Conservation (phyloP, 2,113 vertebrate genomes). For the Dunckerocampus dactyliophorus region DNA sequence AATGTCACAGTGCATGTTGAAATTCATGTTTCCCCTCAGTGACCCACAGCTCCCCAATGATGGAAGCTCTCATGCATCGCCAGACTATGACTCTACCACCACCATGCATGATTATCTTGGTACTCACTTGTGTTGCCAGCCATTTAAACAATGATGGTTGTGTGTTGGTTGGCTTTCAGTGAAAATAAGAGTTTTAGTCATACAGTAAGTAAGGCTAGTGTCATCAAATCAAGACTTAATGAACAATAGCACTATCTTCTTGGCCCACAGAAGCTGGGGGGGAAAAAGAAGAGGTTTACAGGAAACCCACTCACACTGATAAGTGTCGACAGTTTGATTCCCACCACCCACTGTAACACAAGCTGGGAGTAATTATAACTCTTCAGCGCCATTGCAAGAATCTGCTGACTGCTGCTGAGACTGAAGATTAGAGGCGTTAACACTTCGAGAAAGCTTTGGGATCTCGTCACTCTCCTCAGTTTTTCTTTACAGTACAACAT, state of each 20-base stretch:
- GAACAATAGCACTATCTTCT: not conserved
- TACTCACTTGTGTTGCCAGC: too few species aligned
- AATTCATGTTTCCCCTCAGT: too few species aligned
- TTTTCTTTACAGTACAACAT: not conserved
- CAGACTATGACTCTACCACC: too few species aligned
- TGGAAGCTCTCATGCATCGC: too few species aligned
- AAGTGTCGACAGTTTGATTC: slow-evolving; percentile 42
- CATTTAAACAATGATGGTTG: too few species aligned
- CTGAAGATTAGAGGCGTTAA: slow-evolving; percentile 17
- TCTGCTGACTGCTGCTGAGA: slow-evolving; percentile 27
- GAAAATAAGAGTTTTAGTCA: too few species aligned
- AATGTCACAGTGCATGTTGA: too few species aligned
- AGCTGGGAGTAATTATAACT: slow-evolving; percentile 56
- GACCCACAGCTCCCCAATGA: too few species aligned
- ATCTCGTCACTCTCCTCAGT: slow-evolving; percentile 10
- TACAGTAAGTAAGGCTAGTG: too few species aligned
- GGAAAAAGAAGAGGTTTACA: slow-evolving; percentile 19
- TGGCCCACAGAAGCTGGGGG: not conserved
- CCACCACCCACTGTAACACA: slow-evolving; percentile 45
- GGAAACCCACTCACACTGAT: slow-evolving; percentile 37
- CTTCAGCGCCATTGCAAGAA: slow-evolving; percentile 36
- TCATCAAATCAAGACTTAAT: not conserved
- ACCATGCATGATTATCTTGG: too few species aligned
- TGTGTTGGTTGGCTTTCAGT: too few species aligned
- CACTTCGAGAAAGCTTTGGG: slow-evolving; percentile 26